phyloP scores from a whole-genome alignment of 2,888 invertebrate genomes.

The Drosophila demipolita region DNA sequence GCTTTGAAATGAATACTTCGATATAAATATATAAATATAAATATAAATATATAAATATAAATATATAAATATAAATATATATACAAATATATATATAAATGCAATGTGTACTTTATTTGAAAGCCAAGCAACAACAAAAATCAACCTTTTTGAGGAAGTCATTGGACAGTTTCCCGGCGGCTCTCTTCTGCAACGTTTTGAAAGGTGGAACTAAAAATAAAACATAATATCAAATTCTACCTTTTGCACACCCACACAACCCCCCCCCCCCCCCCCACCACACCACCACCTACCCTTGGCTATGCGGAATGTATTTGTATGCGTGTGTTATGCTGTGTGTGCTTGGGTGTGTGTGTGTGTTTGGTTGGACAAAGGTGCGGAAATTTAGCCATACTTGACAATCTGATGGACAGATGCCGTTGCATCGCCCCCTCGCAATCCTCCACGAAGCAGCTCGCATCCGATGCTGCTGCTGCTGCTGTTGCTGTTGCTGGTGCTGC shows the following conservation, averaged over 20 bases:
- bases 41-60: too few species aligned
- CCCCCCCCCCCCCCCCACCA: background rate
- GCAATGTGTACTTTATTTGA: background rate
- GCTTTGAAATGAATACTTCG: too few species aligned
- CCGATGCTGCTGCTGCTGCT: constrained; percentile 1
- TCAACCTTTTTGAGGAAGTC: background rate
- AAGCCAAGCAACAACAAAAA: background rate
- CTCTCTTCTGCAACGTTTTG: background rate
- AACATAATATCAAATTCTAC: background rate
- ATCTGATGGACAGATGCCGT: constrained; percentile 74
- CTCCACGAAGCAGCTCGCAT: background rate
- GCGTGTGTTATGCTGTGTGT: background rate
- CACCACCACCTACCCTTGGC: background rate
- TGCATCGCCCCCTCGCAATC: constrained; percentile 35
- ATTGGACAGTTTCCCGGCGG: background rate
- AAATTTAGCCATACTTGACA: constrained; percentile 75
- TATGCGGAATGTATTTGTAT: background rate
- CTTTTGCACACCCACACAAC: background rate
- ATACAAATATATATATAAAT: background rate
- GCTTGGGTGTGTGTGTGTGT: constrained; percentile 18
- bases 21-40: too few species aligned
- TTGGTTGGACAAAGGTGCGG: constrained; percentile 56
- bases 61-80: too few species aligned
- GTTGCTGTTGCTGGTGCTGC: constrained; percentile 13
- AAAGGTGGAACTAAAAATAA: background rate